Conservation (phyloP, 2,888 invertebrate species). For the Keiferia lycopersicella region DNA sequence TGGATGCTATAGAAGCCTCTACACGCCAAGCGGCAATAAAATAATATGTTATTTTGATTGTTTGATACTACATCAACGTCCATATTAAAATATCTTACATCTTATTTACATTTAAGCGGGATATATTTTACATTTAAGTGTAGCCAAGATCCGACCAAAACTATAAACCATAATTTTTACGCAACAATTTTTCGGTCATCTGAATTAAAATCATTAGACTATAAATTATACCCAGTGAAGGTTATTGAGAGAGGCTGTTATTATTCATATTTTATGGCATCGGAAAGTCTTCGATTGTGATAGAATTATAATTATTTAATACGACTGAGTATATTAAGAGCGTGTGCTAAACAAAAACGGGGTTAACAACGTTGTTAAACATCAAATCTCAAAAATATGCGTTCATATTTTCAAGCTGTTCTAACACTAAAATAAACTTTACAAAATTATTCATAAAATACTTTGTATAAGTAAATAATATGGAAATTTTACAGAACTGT, state of each 20-base stretch:
- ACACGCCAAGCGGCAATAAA: constrained; percentile 19
- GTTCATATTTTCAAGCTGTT: constrained; percentile 14
- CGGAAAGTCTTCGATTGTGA: constrained; percentile 38
- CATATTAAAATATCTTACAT: constrained; percentile 7
- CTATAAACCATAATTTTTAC: constrained; percentile 7
- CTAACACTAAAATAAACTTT: too few relatives aligned
- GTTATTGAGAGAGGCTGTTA: constrained; percentile 32
- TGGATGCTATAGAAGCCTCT: constrained; percentile 20
- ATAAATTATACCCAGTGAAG: constrained; percentile 29
- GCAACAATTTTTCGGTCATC: constrained; percentile 15
- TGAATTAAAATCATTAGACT: constrained; percentile 25
- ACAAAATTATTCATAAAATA: too few relatives aligned
- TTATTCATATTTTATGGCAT: constrained; percentile 46
- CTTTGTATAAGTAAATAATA: too few relatives aligned
- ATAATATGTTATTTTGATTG: constrained; percentile 17
- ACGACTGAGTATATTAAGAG: neutral
- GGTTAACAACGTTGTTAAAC: constrained; percentile 52
- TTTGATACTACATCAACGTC: constrained; percentile 19
- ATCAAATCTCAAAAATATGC: constrained; percentile 50
- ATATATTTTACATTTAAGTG: neutral
- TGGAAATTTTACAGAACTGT: too few relatives aligned
- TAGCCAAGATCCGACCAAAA: neutral
- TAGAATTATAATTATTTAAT: constrained; percentile 23
- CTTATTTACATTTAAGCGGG: neutral
- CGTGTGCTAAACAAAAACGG: constrained; percentile 3